phyloP scores from a whole-genome alignment of 2,888 invertebrate genomes.

The Dicroscelio sp. region DNA sequence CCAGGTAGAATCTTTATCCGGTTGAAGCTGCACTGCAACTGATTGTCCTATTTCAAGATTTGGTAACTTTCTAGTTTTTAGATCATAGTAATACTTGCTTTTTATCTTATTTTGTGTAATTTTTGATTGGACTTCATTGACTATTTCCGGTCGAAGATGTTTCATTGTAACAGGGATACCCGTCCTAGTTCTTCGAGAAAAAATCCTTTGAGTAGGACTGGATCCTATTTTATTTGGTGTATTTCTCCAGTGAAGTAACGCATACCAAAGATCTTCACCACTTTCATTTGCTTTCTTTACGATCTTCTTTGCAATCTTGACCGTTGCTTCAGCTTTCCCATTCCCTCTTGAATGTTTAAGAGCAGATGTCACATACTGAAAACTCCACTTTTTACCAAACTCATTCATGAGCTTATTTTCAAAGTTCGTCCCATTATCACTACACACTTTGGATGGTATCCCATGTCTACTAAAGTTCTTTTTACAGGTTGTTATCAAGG shows the following conservation, averaged over 20 bases:
- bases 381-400: conserved; percentile 35
- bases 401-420: conserved; percentile 19
- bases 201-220: conserved; percentile 57
- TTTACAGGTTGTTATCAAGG: conserved; percentile 15
- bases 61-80: conserved; percentile 29
- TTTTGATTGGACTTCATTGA: background rate
- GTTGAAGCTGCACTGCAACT: conserved; percentile 10
- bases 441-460: conserved; percentile 18
- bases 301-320: conserved; percentile 63
- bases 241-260: conserved; percentile 76
- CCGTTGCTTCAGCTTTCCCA: conserved; percentile 64
- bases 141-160: background rate
- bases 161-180: conserved; percentile 29
- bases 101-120: background rate
- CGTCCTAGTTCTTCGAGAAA: conserved; percentile 42
- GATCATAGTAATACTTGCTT: conserved; percentile 51
- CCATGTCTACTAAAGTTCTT: conserved; percentile 45
- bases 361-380: conserved; percentile 47
- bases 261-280: conserved; percentile 65
- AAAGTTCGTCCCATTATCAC: conserved; percentile 60
- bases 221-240: conserved; percentile 63
- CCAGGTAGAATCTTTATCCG: background rate
- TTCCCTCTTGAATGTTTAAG: conserved; percentile 64
- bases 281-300: conserved; percentile 58
- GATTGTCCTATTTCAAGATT: conserved; percentile 21